These are phyloP conservation scores for Tautogolabrus adspersus DNA, from an alignment of 2,113 vertebrate species.

Conservation along the genomic window DNA sequence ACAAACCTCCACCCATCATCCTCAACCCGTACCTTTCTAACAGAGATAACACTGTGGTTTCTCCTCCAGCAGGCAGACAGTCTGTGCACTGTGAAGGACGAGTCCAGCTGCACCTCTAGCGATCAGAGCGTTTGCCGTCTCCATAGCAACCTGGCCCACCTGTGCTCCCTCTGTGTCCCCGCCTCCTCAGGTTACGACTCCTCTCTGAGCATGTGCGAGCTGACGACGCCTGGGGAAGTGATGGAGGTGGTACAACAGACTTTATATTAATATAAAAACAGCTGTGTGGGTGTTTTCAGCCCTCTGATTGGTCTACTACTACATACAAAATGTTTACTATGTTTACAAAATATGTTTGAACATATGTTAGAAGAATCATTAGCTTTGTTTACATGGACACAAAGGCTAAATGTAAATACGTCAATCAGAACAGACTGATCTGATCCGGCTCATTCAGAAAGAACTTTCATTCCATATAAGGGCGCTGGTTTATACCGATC, in stretches of 20 bases:
- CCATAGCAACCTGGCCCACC: not conserved
- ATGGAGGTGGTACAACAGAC: constrained; percentile 12
- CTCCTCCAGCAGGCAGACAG: constrained; percentile 1
- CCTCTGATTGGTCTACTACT: not conserved
- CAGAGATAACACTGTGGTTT: not conserved
- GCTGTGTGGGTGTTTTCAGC: no score
- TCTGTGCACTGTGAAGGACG: constrained; percentile 11
- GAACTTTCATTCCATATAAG: no score
- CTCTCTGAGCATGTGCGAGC: constrained; percentile 31
- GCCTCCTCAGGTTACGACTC: constrained; percentile 13
- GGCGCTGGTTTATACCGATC: no score
- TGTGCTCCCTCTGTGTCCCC: constrained; percentile 5
- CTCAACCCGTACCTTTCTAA: not conserved
- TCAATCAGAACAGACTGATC: no score
- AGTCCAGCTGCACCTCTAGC: constrained; percentile 29
- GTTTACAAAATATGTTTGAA: no score
- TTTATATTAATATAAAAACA: not conserved
- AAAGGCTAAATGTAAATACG: no score
- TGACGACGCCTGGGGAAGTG: not conserved
- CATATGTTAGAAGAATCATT: no score
- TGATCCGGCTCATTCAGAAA: no score
- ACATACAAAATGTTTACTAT: no score
- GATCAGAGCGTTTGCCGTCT: not conserved
- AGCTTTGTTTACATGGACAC: no score
- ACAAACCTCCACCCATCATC: fast-evolving